A percentile compares a stretch with the other conserved stretches of the same genome.
Conservation (phyloP, 1,140 invertebrate species). For the Laupala kohalensis region DNA sequence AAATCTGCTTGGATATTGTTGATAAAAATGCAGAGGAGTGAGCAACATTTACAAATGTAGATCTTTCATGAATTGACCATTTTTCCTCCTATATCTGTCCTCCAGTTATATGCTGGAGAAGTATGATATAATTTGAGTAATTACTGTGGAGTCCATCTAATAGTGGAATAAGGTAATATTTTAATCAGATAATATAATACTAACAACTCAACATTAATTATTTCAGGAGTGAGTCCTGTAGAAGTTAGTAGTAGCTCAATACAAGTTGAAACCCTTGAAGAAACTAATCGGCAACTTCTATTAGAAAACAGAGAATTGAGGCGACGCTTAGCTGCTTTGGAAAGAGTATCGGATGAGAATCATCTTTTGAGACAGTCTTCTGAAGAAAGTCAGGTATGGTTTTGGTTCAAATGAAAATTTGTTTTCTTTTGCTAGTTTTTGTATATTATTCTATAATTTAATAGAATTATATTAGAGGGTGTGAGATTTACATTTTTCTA, state of each 20-base stretch:
- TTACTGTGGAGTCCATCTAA: no score
- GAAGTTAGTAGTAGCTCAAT: neutral
- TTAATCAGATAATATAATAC: neutral
- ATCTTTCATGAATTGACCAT: no score
- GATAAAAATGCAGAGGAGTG: no score
- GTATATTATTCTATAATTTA: neutral
- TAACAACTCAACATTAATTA: neutral
- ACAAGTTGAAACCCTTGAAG: slow-evolving; percentile 18
- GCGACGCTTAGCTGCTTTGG: slow-evolving; percentile 40
- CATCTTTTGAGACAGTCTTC: slow-evolving; percentile 38
- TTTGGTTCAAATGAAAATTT: no score
- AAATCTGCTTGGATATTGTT: no score
- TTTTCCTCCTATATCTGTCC: no score
- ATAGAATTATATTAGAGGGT: no score
- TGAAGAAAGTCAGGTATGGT: slow-evolving; percentile 44
- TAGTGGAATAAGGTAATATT: no score
- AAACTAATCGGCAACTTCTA: slow-evolving; percentile 37
- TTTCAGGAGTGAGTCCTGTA: neutral
- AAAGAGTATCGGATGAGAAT: slow-evolving; percentile 48
- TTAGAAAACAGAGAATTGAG: slow-evolving; percentile 49
- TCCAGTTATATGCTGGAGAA: no score
- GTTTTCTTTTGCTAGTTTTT: neutral
- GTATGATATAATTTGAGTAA: no score
- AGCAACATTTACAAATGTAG: no score
- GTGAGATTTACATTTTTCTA: no score